Evolutionary conservation across 2,888 invertebrate species (phyloP).

Genomic region (Bruchidius siliquastri): DNA sequence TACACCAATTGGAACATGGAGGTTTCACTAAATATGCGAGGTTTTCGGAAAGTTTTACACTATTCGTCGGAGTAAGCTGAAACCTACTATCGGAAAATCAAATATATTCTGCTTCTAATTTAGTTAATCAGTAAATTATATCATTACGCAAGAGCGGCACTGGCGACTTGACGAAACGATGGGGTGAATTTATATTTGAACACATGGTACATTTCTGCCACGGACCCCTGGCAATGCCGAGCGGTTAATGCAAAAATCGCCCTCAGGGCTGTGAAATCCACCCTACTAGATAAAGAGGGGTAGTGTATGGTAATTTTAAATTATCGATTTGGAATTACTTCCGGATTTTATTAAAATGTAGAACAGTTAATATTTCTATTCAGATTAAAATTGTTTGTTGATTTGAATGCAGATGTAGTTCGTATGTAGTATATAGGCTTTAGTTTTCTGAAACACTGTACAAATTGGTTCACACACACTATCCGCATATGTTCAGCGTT

Average conservation of each 20-base stretch:
- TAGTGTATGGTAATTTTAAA: background rate
- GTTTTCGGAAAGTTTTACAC: too few relatives aligned
- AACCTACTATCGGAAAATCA: too few relatives aligned
- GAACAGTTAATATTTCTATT: background rate
- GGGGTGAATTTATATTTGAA: background rate
- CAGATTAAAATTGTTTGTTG: background rate
- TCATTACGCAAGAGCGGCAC: too few relatives aligned
- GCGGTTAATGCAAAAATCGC: background rate
- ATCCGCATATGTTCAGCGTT: too few relatives aligned
- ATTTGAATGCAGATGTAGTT: background rate
- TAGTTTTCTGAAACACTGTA: too few relatives aligned
- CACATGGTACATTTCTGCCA: background rate
- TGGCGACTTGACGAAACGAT: background rate
- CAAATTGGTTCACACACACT: too few relatives aligned
- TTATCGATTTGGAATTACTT: background rate
- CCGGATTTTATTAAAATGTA: background rate
- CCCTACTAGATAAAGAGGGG: background rate
- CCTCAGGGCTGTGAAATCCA: background rate
- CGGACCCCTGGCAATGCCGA: background rate
- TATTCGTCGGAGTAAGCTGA: too few relatives aligned
- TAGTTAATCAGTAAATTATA: too few relatives aligned
- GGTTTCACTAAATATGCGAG: too few relatives aligned
- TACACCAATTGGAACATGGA: too few relatives aligned
- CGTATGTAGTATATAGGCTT: background rate
- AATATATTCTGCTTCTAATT: too few relatives aligned